phyloP scores from a whole-genome alignment of 2,113 vertebrate genomes.

The Etia nguti region DNA sequence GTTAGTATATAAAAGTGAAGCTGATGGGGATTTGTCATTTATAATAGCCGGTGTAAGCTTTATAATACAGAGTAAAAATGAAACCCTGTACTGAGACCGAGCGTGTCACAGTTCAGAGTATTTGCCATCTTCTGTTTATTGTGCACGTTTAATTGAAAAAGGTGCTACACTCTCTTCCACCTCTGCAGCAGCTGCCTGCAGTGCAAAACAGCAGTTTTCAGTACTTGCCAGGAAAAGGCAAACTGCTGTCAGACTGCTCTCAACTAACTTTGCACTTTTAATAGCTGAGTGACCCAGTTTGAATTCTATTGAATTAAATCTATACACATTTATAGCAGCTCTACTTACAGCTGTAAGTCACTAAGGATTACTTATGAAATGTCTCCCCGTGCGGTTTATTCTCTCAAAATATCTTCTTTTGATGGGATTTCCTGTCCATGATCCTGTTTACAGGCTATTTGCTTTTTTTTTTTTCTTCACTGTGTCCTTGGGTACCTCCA shows the following conservation, averaged over 20 bases:
- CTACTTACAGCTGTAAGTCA: constrained; percentile 50
- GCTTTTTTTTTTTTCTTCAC: neutral
- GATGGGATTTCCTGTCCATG: neutral
- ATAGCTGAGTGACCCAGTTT: constrained; percentile 64
- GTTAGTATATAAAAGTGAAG: neutral
- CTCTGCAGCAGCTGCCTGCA: constrained; percentile 5
- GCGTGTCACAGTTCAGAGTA: neutral
- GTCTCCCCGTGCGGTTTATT: constrained; percentile 25
- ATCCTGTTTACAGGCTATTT: neutral
- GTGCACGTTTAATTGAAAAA: constrained; percentile 31
- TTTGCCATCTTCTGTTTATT: constrained; percentile 3
- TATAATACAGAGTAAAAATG: neutral
- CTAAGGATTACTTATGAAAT: constrained; percentile 43
- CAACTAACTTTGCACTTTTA: constrained; percentile 50
- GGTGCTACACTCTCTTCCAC: neutral
- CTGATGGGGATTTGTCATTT: constrained; percentile 4
- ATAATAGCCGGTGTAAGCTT: neutral
- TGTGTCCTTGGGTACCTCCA: neutral
- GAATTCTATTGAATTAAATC: constrained; percentile 57
- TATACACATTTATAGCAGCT: constrained; percentile 46
- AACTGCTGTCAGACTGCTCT: constrained; percentile 33
- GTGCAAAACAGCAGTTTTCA: constrained; percentile 4
- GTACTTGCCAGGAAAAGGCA: neutral
- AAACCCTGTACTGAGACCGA: neutral
- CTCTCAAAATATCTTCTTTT: constrained; percentile 15